Evolutionary conservation across 2,888 invertebrate species (phyloP), one percentile per base, ranked within the genome.

Genomic region (Sepioteuthis lessoniana): DNA sequence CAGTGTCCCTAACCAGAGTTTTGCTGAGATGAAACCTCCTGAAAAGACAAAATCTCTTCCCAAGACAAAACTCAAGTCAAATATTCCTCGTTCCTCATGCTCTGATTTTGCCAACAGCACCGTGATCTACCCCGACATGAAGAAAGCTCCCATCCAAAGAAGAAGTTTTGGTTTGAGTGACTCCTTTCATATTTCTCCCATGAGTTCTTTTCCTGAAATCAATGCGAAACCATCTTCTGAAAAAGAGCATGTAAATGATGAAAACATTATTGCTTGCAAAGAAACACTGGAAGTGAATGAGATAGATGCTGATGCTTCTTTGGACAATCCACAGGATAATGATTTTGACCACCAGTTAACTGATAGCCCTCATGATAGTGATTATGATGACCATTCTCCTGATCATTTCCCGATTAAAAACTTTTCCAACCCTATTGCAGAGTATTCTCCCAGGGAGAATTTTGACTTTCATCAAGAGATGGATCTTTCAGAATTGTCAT

Each of bases 131-230:
- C 76, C 76, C 0, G 13, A 76, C 76, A n/a, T 16, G 1, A 76
- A 35, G 25, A 76, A 76, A 76, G n/a, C 4, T 76, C 10, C 8
- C 13, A n/a, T 13, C 16, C 10, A 21, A 76, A 76, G n/a, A n/a
- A 76, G 76, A 35, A 76, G 76, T 35, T 76, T 76, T 76, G 76
- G 76, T n/a, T 76, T 76, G 76, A n/a, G 76, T 76, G 76, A 76
- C n/a, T 76, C 76, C 13, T 76, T 76, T 35, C n/a, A 76, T n/a
- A 76, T 76, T 76, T 4, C 10, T 1, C 13, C 76, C 21, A 21
- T 25, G 7, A 55, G 55, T 55, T 55, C 21, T 76, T 13, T 13
- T 0, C n/a, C n/a, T 19, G 76, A 76, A 76, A 76, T 13, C 16
- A 76, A 76, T 35, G n/a, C 76, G 16, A 35, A 76, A 35, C n/a